phyloP scores from a whole-genome alignment of 2,888 invertebrate genomes.

The Chrysolina haemoptera region DNA sequence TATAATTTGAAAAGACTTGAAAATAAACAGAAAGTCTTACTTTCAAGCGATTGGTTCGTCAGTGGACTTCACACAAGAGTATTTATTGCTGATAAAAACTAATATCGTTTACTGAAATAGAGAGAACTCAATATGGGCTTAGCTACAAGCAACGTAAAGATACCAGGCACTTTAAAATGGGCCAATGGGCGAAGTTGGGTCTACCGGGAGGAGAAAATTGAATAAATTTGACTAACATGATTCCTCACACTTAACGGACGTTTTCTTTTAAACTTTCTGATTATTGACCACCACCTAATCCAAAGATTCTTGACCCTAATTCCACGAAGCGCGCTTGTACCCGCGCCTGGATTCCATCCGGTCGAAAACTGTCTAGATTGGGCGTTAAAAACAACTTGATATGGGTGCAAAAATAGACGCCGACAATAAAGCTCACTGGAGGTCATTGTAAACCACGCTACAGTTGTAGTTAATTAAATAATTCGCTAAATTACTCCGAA shows the following conservation, averaged over 20 bases:
- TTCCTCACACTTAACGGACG: not conserved
- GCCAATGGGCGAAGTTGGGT: no score
- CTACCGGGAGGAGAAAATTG: no score
- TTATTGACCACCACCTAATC: slow-evolving; percentile 1
- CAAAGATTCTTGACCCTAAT: slow-evolving; percentile 21
- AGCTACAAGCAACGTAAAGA: no score
- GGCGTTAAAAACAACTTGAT: slow-evolving; percentile 45
- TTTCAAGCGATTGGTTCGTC: no score
- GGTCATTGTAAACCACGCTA: slow-evolving; percentile 45
- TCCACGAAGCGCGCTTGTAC: slow-evolving; percentile 10
- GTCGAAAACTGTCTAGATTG: slow-evolving; percentile 40
- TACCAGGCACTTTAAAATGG: no score
- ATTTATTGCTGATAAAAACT: no score
- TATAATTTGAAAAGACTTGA: no score
- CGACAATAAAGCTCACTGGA: slow-evolving; percentile 41
- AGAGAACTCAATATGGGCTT: no score
- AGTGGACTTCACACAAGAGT: no score
- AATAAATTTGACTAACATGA: not conserved
- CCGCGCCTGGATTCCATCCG: slow-evolving; percentile 22
- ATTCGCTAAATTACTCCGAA: slow-evolving; percentile 40
- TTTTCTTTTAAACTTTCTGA: not conserved
- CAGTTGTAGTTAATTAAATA: slow-evolving; percentile 41
- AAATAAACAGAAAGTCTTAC: no score
- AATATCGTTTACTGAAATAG: no score
- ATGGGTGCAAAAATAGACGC: slow-evolving; percentile 43